Conservation (phyloP, 2,113 vertebrate species). For the Hydropotes inermis region DNA sequence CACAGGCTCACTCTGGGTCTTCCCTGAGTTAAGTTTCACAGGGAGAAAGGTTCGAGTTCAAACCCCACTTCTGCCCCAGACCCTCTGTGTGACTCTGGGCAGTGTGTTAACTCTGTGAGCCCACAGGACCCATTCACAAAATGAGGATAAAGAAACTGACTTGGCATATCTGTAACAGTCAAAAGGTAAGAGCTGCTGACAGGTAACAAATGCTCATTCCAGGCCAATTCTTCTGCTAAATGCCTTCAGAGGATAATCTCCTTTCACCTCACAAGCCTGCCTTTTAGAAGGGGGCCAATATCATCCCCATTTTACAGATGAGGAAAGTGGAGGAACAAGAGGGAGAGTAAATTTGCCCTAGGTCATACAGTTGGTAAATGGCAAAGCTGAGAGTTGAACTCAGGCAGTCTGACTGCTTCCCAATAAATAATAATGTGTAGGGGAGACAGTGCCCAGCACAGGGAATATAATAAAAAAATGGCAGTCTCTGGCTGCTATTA, state of each 20-base stretch:
- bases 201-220: accelerated
- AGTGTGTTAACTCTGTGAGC: background rate
- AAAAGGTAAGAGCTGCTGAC: accelerated
- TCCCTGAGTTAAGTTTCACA: background rate
- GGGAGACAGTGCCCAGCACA: background rate
- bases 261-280: background rate
- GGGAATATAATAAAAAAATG: accelerated
- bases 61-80: background rate
- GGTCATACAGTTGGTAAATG: background rate
- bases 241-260: background rate
- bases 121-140: background rate
- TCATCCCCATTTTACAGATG: background rate
- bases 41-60: background rate
- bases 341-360: background rate
- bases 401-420: background rate
- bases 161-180: accelerated
- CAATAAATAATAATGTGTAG: background rate
- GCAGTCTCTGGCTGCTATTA: accelerated
- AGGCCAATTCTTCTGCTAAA: background rate
- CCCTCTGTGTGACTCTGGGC: background rate
- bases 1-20: accelerated
- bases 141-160: accelerated
- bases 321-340: background rate
- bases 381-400: background rate
- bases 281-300: accelerated